Evolutionary conservation across 2,797 vertebrate species (phyloP).

Genomic region (Ceryle rudis): DNA sequence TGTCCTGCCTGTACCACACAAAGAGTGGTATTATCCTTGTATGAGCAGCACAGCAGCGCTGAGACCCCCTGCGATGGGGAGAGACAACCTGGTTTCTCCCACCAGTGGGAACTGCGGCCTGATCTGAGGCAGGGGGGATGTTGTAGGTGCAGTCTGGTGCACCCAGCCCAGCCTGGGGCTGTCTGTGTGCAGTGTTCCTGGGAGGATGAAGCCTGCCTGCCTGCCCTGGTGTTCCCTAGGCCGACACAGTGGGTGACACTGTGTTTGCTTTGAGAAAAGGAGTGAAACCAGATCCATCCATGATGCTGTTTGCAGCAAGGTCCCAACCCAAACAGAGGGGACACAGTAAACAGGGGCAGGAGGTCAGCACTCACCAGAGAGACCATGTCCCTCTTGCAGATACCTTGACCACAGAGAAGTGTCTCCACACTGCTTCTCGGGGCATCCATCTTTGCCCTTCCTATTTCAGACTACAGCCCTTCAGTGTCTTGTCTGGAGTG

Average conservation of each 20-base stretch:
- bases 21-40: rapidly evolving
- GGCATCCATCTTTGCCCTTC: neutral
- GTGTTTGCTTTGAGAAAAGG: slow-evolving; percentile 15
- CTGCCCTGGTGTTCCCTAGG: neutral
- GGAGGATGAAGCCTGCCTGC: rapidly evolving
- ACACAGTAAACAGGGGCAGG: neutral
- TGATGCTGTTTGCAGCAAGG: neutral
- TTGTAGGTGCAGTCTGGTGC: neutral
- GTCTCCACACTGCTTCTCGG: rapidly evolving
- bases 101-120: neutral
- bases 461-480: neutral
- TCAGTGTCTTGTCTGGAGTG: neutral
- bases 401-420: neutral
- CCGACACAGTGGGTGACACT: rapidly evolving
- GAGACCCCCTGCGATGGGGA: rapidly evolving
- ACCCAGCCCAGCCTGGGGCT: too few relatives aligned
- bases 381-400: neutral
- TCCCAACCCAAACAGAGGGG: neutral
- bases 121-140: rapidly evolving
- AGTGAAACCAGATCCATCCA: neutral
- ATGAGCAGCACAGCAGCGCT: rapidly evolving
- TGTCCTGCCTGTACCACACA: neutral
- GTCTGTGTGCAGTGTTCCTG: rapidly evolving
- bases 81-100: neutral
- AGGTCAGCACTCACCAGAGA: neutral